Evolutionary conservation across 2,797 vertebrate species (phyloP).

Genomic region (Lutra lutra): DNA sequence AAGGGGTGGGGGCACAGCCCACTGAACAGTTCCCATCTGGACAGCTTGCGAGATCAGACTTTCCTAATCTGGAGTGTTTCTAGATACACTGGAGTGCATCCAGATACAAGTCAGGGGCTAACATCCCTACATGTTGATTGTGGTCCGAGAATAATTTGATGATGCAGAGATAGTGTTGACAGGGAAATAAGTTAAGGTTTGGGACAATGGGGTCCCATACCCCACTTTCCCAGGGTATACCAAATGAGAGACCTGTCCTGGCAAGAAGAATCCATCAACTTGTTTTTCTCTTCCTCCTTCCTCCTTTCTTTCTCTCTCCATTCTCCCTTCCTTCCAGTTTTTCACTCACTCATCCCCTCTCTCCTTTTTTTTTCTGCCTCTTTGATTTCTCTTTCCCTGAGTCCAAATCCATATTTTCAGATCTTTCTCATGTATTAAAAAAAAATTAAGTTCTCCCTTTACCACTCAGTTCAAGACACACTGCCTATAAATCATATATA

Average conservation of each 20-base stretch:
- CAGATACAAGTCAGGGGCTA: constrained; percentile 42
- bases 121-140: constrained; percentile 26
- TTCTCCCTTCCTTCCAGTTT: not conserved
- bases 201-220: constrained; percentile 70
- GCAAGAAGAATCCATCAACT: not conserved
- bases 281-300: not conserved
- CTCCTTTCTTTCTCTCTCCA: not conserved
- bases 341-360: not conserved
- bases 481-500: constrained; percentile 75
- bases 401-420: not conserved
- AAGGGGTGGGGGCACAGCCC: fast-evolving
- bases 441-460: constrained; percentile 56
- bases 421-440: constrained; percentile 42
- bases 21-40: not conserved
- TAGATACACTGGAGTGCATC: constrained; percentile 63
- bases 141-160: constrained; percentile 44
- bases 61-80: not conserved
- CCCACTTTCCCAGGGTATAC: constrained; percentile 52
- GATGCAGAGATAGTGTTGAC: constrained; percentile 71
- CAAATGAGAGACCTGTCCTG: not conserved
- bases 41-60: not conserved
- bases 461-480: constrained; percentile 1
- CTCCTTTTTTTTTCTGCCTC: not conserved
- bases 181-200: constrained; percentile 77
- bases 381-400: not conserved